phyloP scores from a whole-genome alignment of 2,113 vertebrate genomes.

The Odobenus rosmarus region DNA sequence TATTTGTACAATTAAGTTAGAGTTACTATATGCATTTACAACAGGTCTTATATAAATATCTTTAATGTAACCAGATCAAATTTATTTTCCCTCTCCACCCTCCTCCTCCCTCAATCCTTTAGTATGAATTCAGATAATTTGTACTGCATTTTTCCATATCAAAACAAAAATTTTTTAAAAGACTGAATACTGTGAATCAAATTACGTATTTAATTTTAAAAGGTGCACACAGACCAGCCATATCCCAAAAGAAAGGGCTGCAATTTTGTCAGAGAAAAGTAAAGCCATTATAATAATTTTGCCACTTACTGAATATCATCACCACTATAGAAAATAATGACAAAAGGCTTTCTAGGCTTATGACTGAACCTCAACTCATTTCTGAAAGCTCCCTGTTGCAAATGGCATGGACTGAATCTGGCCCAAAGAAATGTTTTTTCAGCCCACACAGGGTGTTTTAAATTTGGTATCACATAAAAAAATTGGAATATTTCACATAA shows the following conservation, averaged over 20 bases:
- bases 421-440: neutral
- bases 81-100: neutral
- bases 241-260: neutral
- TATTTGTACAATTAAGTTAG: neutral
- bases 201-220: slow-evolving; percentile 36
- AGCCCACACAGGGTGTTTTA: neutral
- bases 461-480: neutral
- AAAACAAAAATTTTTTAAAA: neutral
- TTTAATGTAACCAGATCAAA: slow-evolving; percentile 31
- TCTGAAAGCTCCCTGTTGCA: neutral
- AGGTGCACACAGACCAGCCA: neutral
- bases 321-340: neutral
- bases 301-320: neutral
- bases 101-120: neutral
- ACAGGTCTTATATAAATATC: neutral
- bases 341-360: neutral
- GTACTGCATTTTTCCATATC: neutral
- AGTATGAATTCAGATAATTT: neutral
- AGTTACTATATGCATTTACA: neutral
- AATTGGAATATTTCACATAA: neutral
- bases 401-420: neutral
- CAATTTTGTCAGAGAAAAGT: neutral
- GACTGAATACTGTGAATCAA: neutral
- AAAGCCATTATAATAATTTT: neutral
- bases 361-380: neutral